Evolutionary conservation across 2,888 invertebrate genomes (phyloP).

Genomic region (Phortica okadai): DNA sequence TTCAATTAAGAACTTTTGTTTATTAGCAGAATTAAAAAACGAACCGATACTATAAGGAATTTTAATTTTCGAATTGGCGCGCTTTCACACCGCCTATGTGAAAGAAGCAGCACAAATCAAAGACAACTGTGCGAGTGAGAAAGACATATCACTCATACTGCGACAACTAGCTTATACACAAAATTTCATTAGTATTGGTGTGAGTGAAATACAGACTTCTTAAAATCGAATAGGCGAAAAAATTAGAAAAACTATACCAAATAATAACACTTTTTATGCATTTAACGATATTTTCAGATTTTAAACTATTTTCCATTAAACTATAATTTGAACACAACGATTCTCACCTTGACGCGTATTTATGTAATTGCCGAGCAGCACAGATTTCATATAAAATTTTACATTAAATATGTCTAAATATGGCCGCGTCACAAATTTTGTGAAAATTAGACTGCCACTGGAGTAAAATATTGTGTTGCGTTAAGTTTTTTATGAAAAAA

Average conservation of each 20-base stretch:
- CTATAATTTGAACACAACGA: not conserved
- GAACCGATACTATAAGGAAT: not conserved
- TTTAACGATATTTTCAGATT: constrained; percentile 10
- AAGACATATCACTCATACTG: constrained; percentile 45
- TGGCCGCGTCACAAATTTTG: constrained; percentile 63
- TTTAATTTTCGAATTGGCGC: constrained; percentile 9
- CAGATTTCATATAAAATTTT: constrained; percentile 44
- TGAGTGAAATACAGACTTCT: constrained; percentile 55
- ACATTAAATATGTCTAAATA: constrained; percentile 59
- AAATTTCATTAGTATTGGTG: constrained; percentile 61
- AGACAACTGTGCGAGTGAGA: constrained; percentile 45
- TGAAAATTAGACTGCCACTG: not conserved
- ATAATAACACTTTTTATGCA: constrained; percentile 15
- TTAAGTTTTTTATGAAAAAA: not conserved
- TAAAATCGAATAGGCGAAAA: not conserved
- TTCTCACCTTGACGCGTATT: constrained; percentile 58
- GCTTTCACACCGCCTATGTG: not conserved
- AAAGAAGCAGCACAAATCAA: not conserved
- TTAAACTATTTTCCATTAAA: constrained; percentile 43
- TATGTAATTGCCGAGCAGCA: constrained; percentile 60
- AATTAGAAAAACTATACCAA: constrained; percentile 33
- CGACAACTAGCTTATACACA: constrained; percentile 64
- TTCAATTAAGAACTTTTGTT: too few species aligned
- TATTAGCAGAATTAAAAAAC: too few species aligned
- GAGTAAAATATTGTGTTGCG: not conserved